Percentiles rank a stretch among this genome's conserved stretches.
phyloP scores from a whole-genome alignment of 2,797 vertebrate species.

The Cossypha caffra region DNA sequence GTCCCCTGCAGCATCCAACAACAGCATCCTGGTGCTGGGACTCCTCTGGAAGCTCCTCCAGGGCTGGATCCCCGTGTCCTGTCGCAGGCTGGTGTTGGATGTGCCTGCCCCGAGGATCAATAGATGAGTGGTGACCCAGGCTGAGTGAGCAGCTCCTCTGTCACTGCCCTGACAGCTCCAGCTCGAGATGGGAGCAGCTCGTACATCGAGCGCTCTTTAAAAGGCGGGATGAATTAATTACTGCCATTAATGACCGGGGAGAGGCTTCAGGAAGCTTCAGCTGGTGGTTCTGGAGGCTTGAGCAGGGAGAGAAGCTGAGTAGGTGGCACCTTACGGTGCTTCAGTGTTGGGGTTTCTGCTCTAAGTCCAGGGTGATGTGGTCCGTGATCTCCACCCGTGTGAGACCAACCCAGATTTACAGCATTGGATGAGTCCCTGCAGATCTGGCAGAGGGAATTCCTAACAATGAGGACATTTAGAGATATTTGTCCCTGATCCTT shows the following conservation, averaged over 20 bases:
- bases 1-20: too few relatives aligned
- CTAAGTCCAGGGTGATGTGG: neutral
- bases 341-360: neutral
- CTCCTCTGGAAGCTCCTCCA: neutral
- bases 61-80: neutral
- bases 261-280: neutral
- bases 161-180: constrained; percentile 37
- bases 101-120: neutral
- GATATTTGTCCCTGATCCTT: neutral
- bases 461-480: neutral
- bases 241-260: neutral
- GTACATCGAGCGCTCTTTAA: neutral
- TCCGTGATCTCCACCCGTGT: fast-evolving
- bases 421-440: neutral
- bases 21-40: fast-evolving
- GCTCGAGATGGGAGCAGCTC: constrained; percentile 14
- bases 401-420: fast-evolving
- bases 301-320: fast-evolving
- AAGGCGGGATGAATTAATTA: constrained; percentile 33
- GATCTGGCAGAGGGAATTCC: neutral
- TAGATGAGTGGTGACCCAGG: neutral
- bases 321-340: neutral
- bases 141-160: constrained; percentile 37
- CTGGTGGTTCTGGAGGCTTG: neutral
- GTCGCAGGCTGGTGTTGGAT: neutral